Base-by-base conservation (phyloP, 2,113 vertebrate genomes). In the Asarcornis scutulata region DNA sequence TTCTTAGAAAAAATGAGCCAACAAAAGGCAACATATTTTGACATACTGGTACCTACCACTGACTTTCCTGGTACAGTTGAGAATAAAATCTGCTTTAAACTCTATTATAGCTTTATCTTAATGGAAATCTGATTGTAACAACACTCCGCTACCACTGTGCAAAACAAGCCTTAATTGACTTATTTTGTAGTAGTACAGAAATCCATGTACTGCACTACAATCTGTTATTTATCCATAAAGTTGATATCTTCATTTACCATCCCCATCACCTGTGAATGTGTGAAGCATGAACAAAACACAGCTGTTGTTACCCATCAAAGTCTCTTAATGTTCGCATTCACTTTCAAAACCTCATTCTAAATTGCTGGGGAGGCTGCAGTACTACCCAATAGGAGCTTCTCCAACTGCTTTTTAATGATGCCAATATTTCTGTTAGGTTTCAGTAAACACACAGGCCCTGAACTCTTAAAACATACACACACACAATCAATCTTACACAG, bases 1-100 rank as follows among this genome's bases (percentile, higher is more conserved):
- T 29, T 83, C 83, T 88, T 96, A 66, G n/a, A 17, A 67, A 55
- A 88, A 84, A 89, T 3, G 53, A 96, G 83, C 88, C 91, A 86
- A 73, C 62, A 48, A 76, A 81, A 78, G 95, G 88, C 92, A 93
- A 68, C 71, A 77, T 60, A 38, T 38, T n/a, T 67, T 72, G 84
- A 80, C 62, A 67, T 6, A 42, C 15, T 22, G 36, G 59, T 66
- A 84, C 53, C 29, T 66, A 79, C 53, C 32, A 3, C 1, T 25
- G 52, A 9, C 58, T 27, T 7, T 7, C 53, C n/a, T 42, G 86
- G 86, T 76, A 79, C 71, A 46, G 67, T 0, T 38, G 32, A 59
- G 60, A 95, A 55, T 27, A 56, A 83, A 83, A 77, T n/a, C 60
- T 86, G 53, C 42, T 74, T 71, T 4, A 38, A 88, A 59, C 34